Percentiles rank a stretch among this genome's conserved stretches.
phyloP scores from a whole-genome alignment of 2,797 vertebrate species.

The Podarcis lilfordi region DNA sequence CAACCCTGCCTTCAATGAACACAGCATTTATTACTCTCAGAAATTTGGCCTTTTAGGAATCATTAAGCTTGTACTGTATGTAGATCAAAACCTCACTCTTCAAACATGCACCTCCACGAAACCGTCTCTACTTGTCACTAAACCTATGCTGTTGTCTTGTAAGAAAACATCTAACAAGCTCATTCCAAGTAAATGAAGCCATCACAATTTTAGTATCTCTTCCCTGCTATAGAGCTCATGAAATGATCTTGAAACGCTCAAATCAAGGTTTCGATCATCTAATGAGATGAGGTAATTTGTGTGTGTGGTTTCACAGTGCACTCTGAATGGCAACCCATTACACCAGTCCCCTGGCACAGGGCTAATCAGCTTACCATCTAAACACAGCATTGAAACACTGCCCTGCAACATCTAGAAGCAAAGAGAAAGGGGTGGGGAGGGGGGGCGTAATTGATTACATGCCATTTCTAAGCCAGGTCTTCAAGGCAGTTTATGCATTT shows the following conservation, averaged over 20 bases:
- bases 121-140: conserved; percentile 23
- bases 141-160: neutral
- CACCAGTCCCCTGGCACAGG: conserved; percentile 68
- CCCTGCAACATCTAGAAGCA: conserved; percentile 27
- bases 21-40: neutral
- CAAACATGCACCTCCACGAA: conserved; percentile 3
- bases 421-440: neutral
- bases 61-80: neutral
- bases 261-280: conserved; percentile 72
- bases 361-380: conserved; percentile 64
- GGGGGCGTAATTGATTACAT: neutral
- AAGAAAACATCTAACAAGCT: conserved; percentile 23
- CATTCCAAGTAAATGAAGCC: conserved; percentile 47
- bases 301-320: conserved; percentile 64
- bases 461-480: neutral
- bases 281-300: conserved; percentile 76
- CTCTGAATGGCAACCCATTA: conserved; percentile 72
- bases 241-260: conserved; percentile 61
- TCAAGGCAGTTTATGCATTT: neutral
- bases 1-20: neutral
- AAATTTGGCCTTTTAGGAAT: neutral
- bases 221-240: conserved; percentile 50
- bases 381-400: conserved; percentile 53
- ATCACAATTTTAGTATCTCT: conserved; percentile 49
- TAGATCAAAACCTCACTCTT: conserved; percentile 49